These are phyloP conservation scores for Polyploca ridens DNA, from an alignment of 2,888 invertebrate species.

Conservation along the genomic window DNA sequence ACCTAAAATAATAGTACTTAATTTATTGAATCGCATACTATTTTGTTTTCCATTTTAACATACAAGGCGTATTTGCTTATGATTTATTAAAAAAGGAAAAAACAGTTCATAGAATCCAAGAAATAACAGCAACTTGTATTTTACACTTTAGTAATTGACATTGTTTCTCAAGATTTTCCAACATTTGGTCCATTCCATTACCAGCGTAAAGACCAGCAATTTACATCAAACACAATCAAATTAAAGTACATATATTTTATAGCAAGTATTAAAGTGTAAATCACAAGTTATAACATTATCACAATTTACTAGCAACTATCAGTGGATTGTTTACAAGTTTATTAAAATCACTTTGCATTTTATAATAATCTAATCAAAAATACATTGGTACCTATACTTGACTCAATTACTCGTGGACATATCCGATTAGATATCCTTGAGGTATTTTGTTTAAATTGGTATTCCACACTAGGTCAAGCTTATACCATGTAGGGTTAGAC, in stretches of 20 bases:
- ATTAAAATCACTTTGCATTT: neutral
- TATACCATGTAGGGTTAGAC: neutral
- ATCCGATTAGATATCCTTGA: neutral
- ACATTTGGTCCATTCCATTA: neutral
- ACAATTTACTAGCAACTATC: neutral
- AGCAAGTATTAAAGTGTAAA: neutral
- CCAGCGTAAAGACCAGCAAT: neutral
- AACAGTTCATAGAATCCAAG: no score
- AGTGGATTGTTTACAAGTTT: neutral
- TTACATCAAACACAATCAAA: neutral
- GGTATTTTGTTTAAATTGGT: neutral
- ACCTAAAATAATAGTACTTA: neutral
- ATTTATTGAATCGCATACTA: neutral
- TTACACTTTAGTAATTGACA: no score
- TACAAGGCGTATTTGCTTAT: no score
- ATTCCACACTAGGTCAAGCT: no score
- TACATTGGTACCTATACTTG: neutral
- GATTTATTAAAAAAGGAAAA: no score
- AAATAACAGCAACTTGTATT: no score
- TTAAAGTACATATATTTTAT: no score
- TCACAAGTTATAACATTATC: neutral
- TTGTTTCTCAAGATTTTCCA: neutral
- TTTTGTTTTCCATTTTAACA: neutral
- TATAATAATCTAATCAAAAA: neutral
- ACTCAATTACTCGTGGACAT: no score